Evolutionary conservation across 2,888 invertebrate genomes (phyloP).

Genomic region (Ophion ventricosus): DNA sequence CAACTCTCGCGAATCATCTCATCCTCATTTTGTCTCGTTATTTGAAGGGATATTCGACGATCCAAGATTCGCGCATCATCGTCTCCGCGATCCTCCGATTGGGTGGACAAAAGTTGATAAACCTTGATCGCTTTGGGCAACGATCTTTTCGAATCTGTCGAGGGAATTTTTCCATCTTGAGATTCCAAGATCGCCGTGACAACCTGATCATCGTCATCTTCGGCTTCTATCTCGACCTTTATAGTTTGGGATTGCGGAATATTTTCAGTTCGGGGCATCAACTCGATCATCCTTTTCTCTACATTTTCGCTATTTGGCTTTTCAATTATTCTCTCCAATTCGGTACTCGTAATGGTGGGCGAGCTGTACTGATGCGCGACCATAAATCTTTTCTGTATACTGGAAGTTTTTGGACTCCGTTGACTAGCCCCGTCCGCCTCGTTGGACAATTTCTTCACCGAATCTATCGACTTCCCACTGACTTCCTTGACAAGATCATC

Average conservation of each 20-base stretch:
- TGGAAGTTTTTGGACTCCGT: constrained; percentile 36
- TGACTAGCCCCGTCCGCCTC: not conserved
- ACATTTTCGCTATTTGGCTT: constrained; percentile 50
- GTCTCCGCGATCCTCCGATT: constrained; percentile 76
- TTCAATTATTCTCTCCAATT: constrained; percentile 66
- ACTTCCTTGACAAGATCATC: constrained; percentile 1
- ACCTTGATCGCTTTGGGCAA: constrained; percentile 74
- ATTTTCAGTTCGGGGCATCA: not conserved
- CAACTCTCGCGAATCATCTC: constrained; percentile 20
- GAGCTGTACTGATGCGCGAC: constrained; percentile 68
- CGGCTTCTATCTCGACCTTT: constrained; percentile 30
- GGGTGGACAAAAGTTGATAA: constrained; percentile 75
- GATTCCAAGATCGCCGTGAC: constrained; percentile 30
- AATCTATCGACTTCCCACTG: constrained; percentile 4
- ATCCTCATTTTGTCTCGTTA: constrained; percentile 69
- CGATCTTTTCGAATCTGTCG: constrained; percentile 37
- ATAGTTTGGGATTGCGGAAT: not conserved
- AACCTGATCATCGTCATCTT: constrained; percentile 50
- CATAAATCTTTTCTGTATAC: constrained; percentile 47
- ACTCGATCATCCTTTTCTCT: not conserved
- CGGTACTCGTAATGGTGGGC: constrained; percentile 61
- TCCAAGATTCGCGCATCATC: constrained; percentile 69
- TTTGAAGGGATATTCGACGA: constrained; percentile 74
- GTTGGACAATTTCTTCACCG: constrained; percentile 14
- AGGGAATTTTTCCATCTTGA: not conserved